A percentile compares a stretch with the other conserved stretches of the same genome.
Evolutionary conservation across 2,113 vertebrate genomes (phyloP).

Genomic region (Marmota flaviventris): DNA sequence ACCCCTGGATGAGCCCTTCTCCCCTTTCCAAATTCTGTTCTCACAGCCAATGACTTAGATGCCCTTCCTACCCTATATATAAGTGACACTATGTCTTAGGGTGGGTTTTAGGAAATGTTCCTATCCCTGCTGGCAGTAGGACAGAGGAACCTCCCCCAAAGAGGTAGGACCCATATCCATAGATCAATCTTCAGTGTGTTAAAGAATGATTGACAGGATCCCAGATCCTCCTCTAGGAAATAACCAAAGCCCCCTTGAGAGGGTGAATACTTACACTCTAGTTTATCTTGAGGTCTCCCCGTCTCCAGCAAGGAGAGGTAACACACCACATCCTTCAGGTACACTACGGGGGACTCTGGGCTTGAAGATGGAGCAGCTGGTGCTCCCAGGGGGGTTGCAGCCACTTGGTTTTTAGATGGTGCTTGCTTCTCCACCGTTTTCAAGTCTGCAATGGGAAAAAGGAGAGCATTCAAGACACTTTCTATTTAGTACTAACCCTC

Average conservation of each 20-base stretch:
- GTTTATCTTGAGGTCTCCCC: slow-evolving; percentile 96
- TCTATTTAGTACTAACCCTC: background rate
- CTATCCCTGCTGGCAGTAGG: background rate
- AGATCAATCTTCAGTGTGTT: background rate
- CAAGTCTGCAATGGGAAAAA: slow-evolving; percentile 65
- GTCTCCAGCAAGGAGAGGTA: slow-evolving; percentile 97
- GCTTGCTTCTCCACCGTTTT: background rate
- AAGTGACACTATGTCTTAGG: background rate
- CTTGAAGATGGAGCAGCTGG: slow-evolving; percentile 50
- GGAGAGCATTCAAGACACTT: background rate
- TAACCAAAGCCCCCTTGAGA: background rate
- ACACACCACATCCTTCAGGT: slow-evolving; percentile 96
- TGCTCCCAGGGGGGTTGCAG: background rate
- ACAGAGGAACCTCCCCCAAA: background rate
- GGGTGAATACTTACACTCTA: slow-evolving; percentile 93
- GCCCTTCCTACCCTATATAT: background rate
- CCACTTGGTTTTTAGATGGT: background rate
- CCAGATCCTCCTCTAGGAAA: background rate
- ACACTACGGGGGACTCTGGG: slow-evolving; percentile 89
- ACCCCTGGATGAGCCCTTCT: background rate
- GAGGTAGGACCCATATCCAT: background rate
- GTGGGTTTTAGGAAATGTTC: background rate
- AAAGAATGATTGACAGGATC: background rate
- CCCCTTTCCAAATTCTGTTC: background rate
- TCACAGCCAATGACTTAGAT: background rate